These are phyloP conservation scores for Rhingia rostrata DNA, from an alignment of 2,888 invertebrate genomes.

Conservation along the genomic window DNA sequence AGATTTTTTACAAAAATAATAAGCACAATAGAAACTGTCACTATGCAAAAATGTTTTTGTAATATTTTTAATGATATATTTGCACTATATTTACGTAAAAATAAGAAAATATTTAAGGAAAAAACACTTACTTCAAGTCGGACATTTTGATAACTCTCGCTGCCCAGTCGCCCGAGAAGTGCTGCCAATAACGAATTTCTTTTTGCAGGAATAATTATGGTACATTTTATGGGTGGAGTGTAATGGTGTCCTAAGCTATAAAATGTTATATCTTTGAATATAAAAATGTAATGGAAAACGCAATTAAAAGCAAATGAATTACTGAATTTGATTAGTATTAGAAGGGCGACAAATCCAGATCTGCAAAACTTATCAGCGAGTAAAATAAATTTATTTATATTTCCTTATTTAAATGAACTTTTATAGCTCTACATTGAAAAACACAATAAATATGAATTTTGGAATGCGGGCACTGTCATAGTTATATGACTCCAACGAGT, in stretches of 20 bases:
- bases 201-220: neutral
- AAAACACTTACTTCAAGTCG: constrained; percentile 81
- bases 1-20: constrained; percentile 24
- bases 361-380: no score
- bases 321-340: no score
- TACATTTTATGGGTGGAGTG: neutral
- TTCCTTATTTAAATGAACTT: no score
- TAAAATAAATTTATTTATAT: no score
- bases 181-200: neutral
- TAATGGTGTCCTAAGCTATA: neutral
- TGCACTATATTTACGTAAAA: constrained; percentile 24
- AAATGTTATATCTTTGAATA: no score
- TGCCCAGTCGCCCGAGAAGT: constrained; percentile 11
- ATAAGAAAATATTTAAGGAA: constrained; percentile 47
- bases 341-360: no score
- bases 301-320: no score
- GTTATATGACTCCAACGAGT: no score
- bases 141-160: constrained; percentile 79
- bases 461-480: no score
- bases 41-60: constrained; percentile 51
- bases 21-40: constrained; percentile 16
- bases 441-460: no score
- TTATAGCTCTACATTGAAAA: no score
- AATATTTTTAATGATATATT: constrained; percentile 13
- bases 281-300: no score